phyloP scores from a whole-genome alignment of 2,113 vertebrate genomes.

The Archilochus colubris region DNA sequence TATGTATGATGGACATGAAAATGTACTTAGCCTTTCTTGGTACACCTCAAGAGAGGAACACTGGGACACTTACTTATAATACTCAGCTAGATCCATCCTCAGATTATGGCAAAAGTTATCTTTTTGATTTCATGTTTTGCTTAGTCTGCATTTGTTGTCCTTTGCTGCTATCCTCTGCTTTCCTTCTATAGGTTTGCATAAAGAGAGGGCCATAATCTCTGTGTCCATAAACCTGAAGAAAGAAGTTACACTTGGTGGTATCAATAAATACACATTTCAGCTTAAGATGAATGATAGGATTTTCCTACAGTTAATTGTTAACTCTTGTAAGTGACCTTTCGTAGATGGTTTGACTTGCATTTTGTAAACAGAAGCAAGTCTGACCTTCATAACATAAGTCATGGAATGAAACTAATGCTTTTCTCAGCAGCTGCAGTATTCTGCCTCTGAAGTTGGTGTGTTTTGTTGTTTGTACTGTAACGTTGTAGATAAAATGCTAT shows the following conservation, averaged over 20 bases:
- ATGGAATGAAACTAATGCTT: not conserved
- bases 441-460: not conserved
- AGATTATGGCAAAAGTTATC: not conserved
- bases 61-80: not conserved
- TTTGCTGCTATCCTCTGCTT: not conserved
- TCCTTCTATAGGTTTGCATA: not conserved
- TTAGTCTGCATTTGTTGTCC: not conserved
- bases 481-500: not conserved
- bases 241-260: not conserved
- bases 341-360: not conserved
- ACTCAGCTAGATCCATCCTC: not conserved
- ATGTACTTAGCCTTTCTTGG: not conserved
- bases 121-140: not conserved
- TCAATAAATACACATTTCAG: not conserved
- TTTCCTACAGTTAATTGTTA: not conserved
- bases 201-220: not conserved
- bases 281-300: not conserved
- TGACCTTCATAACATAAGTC: not conserved
- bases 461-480: not conserved
- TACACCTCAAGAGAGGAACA: not conserved
- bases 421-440: not conserved
- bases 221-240: not conserved
- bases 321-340: not conserved
- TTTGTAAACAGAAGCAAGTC: not conserved
- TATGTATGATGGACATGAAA: not conserved